A percentile compares a stretch with the other conserved stretches of the same genome.
Evolutionary conservation across 2,888 invertebrate species (phyloP).

Genomic region (Cactoblastis cactorum): DNA sequence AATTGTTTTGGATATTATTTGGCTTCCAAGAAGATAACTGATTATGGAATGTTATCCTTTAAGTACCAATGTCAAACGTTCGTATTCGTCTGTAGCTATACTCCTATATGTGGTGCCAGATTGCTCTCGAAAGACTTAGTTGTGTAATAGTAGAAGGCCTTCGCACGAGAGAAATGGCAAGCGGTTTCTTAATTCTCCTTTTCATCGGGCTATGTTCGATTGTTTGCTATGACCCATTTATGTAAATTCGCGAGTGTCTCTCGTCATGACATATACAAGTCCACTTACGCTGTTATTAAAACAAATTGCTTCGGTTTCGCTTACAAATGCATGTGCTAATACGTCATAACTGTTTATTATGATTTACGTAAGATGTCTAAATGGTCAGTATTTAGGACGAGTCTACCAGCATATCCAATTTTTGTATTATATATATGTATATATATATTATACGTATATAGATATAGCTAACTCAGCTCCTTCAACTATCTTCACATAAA

Average conservation of each 20-base stretch:
- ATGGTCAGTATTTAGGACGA: slow-evolving; percentile 4
- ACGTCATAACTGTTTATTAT: slow-evolving; percentile 18
- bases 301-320: slow-evolving; percentile 22
- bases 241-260: slow-evolving; percentile 36
- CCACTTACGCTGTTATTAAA: slow-evolving; percentile 28
- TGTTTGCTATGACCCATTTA: slow-evolving; percentile 45
- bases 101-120: slow-evolving; percentile 26
- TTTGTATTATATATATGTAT: too few species aligned
- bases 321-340: slow-evolving; percentile 12
- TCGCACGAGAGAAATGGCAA: slow-evolving; percentile 66
- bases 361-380: slow-evolving; percentile 16
- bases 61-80: too few species aligned
- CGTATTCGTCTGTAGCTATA: too few species aligned
- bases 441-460: too few species aligned
- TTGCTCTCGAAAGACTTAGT: slow-evolving; percentile 42
- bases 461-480: too few species aligned
- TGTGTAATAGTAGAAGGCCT: slow-evolving; percentile 71
- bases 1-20: not conserved
- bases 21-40: too few species aligned
- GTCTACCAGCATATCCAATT: not conserved
- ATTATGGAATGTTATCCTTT: too few species aligned
- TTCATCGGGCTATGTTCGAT: slow-evolving; percentile 61
- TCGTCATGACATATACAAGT: slow-evolving; percentile 23
- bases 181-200: slow-evolving; percentile 61
- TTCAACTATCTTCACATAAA: too few species aligned